A percentile compares a stretch with the other conserved stretches of the same genome.
Conservation (phyloP, 92 coral and sea anemone genomes). For the Phenganax stokvisi region DNA sequence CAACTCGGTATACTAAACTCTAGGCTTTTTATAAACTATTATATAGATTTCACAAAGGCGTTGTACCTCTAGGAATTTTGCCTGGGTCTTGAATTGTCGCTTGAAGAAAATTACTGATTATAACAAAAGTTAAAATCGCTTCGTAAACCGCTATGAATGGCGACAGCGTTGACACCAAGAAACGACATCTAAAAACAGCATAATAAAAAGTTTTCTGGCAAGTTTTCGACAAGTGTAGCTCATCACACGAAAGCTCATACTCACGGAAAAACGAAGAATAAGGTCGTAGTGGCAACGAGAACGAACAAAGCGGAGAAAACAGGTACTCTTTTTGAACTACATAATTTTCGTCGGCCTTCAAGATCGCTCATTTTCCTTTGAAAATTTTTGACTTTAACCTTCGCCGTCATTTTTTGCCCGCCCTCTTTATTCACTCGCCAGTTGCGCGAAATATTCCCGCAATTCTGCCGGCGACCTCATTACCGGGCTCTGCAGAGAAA, state of each 20-base stretch:
- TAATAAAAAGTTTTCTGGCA: background rate
- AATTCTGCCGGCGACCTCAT: slow-evolving; percentile 17
- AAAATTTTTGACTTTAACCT: slow-evolving; percentile 4
- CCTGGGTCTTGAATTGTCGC: slow-evolving; percentile 96
- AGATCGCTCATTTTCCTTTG: slow-evolving; percentile 56
- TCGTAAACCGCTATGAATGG: slow-evolving; percentile 76
- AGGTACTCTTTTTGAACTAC: slow-evolving; percentile 80
- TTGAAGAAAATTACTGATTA: slow-evolving; percentile 84
- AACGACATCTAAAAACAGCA: slow-evolving; percentile 75
- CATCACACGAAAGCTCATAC: slow-evolving; percentile 38
- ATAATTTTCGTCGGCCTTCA: slow-evolving; percentile 27
- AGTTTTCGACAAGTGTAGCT: slow-evolving; percentile 23
- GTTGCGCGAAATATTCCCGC: slow-evolving; percentile 31
- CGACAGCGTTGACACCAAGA: slow-evolving; percentile 61
- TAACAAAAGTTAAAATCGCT: slow-evolving; percentile 72
- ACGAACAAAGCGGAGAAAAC: slow-evolving; percentile 79
- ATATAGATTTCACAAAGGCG: background rate
- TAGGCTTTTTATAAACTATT: background rate
- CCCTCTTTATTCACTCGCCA: background rate
- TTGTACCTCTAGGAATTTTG: slow-evolving; percentile 80
- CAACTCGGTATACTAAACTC: background rate
- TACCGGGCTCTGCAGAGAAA: no score
- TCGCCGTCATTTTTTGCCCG: slow-evolving; percentile 39
- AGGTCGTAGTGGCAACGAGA: slow-evolving; percentile 73
- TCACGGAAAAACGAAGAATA: slow-evolving; percentile 92